Percentiles rank a stretch among this genome's conserved stretches.
Evolutionary conservation across 2,113 vertebrate species (phyloP).

Genomic region (Boulengeromyrus knoepffleri): DNA sequence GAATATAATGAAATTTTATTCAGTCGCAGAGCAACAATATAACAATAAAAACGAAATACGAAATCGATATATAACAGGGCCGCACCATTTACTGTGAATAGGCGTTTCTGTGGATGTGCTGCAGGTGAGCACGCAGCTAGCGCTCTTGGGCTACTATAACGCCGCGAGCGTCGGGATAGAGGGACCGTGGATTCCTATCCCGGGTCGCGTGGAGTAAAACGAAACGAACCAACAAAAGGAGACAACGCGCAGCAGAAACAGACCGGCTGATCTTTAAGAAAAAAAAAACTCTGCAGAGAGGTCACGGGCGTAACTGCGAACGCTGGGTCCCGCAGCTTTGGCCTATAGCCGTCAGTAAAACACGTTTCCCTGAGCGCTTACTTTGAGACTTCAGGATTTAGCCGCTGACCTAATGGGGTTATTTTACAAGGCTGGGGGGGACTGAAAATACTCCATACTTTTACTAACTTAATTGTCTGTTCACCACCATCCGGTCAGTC

Average conservation of each 20-base stretch:
- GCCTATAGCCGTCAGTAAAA: background rate
- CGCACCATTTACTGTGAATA: slow-evolving; percentile 50
- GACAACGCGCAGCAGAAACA: background rate
- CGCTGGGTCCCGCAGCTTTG: background rate
- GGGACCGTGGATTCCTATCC: background rate
- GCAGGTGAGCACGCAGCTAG: background rate
- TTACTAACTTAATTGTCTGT: background rate
- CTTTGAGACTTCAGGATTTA: background rate
- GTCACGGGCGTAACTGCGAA: background rate
- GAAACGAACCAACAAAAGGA: background rate
- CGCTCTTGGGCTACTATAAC: background rate
- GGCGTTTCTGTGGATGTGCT: slow-evolving; percentile 23
- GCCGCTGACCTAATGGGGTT: background rate
- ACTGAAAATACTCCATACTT: background rate
- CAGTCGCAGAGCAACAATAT: slow-evolving; percentile 54
- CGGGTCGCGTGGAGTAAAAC: background rate
- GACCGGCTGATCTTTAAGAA: background rate
- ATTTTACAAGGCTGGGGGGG: background rate
- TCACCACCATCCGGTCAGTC: background rate
- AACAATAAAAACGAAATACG: slow-evolving; percentile 49
- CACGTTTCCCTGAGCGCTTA: background rate
- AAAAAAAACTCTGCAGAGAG: background rate
- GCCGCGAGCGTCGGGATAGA: background rate
- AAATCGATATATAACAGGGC: slow-evolving; percentile 55
- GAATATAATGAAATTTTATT: slow-evolving; percentile 68